Conservation (phyloP, 2,113 vertebrate genomes). For the Apteryx owenii region DNA sequence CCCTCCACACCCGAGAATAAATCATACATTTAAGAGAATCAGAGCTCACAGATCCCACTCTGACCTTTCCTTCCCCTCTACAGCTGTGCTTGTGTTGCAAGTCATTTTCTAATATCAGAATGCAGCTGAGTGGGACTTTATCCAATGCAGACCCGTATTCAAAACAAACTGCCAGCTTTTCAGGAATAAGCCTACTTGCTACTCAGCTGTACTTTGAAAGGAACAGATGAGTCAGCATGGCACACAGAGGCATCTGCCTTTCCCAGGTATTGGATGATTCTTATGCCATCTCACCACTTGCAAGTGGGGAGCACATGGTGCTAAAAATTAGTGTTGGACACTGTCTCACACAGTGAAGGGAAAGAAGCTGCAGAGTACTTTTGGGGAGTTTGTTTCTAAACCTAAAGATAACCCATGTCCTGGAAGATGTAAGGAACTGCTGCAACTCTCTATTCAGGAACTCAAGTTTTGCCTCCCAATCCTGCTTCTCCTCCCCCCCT, state of each 20-base stretch:
- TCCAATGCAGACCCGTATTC: not conserved
- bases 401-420: not conserved
- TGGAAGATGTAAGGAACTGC: not conserved
- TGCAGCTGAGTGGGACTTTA: not conserved
- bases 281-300: not conserved
- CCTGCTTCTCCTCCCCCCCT: not conserved
- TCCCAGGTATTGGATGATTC: not conserved
- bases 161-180: not conserved
- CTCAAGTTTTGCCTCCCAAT: not conserved
- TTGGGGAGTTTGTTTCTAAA: not conserved
- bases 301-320: not conserved
- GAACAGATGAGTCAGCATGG: not conserved
- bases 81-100: not conserved
- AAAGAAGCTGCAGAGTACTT: not conserved
- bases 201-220: not conserved
- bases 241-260: not conserved
- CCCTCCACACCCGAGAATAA: not conserved
- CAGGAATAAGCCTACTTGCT: not conserved
- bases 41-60: not conserved
- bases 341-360: not conserved
- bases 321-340: not conserved
- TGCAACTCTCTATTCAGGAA: not conserved
- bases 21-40: not conserved
- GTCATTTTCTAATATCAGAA: not conserved
- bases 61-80: not conserved